Evolutionary conservation across 2,113 vertebrate genomes (phyloP).

Genomic region (Dipodomys merriami): DNA sequence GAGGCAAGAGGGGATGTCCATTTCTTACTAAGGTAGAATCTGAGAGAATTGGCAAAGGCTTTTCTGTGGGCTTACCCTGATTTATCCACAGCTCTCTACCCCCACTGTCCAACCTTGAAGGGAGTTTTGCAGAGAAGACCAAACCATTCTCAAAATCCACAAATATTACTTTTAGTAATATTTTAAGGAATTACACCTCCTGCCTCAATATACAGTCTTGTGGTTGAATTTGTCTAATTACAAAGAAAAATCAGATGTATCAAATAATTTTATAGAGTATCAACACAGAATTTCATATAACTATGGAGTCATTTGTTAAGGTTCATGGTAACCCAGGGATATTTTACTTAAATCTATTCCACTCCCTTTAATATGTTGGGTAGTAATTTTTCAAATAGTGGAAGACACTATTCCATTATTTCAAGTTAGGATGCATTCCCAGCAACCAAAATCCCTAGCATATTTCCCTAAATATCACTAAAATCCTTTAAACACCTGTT

Average conservation of each 20-base stretch:
- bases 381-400: neutral
- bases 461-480: slow-evolving; percentile 34
- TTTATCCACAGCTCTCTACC: neutral
- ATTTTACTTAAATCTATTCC: slow-evolving; percentile 29
- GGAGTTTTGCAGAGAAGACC: too few relatives aligned
- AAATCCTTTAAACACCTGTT: neutral
- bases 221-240: neutral
- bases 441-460: slow-evolving; percentile 9
- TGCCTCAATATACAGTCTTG: neutral
- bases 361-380: slow-evolving; percentile 23
- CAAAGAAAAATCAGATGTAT: neutral
- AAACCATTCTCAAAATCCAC: too few relatives aligned
- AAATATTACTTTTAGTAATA: neutral
- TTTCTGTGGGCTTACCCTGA: neutral
- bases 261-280: slow-evolving; percentile 17
- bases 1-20: neutral
- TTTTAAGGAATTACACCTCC: neutral
- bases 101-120: neutral
- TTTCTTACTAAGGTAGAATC: neutral
- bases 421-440: neutral
- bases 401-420: slow-evolving; percentile 25
- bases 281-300: slow-evolving; percentile 5
- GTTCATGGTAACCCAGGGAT: neutral
- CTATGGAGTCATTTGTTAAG: neutral
- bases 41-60: neutral